Percentiles rank a stretch among this genome's conserved stretches.
These are phyloP conservation scores for Mythimna lalbum DNA, from an alignment of 2,888 invertebrate species.

Conservation along the genomic window DNA sequence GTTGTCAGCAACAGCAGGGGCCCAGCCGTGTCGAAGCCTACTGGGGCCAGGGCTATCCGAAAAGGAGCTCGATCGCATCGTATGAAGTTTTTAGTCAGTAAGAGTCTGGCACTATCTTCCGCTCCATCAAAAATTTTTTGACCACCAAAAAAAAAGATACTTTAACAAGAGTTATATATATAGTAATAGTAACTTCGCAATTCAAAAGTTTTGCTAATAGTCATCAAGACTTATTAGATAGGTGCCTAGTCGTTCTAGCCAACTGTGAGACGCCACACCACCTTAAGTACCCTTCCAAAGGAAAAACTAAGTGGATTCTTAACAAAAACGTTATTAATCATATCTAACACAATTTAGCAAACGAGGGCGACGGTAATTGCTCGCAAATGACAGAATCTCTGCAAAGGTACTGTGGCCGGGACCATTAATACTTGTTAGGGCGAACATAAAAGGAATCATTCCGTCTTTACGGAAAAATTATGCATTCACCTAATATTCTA, in stretches of 20 bases:
- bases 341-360: slow-evolving; percentile 78
- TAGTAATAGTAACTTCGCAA: not conserved
- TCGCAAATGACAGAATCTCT: slow-evolving; percentile 81
- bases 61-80: too few relatives aligned
- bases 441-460: slow-evolving; percentile 83
- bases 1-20: too few relatives aligned
- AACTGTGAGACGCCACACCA: slow-evolving; percentile 2
- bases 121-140: too few relatives aligned
- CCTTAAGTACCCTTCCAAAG: slow-evolving; percentile 24
- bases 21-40: too few relatives aligned
- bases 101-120: too few relatives aligned
- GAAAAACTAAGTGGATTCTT: slow-evolving; percentile 57
- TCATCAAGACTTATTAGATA: not conserved
- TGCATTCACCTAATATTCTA: slow-evolving; percentile 75
- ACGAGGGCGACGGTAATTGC: slow-evolving; percentile 80
- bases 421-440: slow-evolving; percentile 84
- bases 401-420: slow-evolving; percentile 69
- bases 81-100: too few relatives aligned
- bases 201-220: not conserved
- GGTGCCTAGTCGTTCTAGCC: not conserved
- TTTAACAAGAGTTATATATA: too few relatives aligned
- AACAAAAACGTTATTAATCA: slow-evolving; percentile 77
- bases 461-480: slow-evolving; percentile 81
- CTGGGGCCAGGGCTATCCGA: too few relatives aligned
- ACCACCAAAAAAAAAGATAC: too few relatives aligned